Percentiles rank a stretch among this genome's conserved stretches.
These are phyloP conservation scores for Serrognathus titanus DNA, from an alignment of 2,888 invertebrate species.

Conservation along the genomic window DNA sequence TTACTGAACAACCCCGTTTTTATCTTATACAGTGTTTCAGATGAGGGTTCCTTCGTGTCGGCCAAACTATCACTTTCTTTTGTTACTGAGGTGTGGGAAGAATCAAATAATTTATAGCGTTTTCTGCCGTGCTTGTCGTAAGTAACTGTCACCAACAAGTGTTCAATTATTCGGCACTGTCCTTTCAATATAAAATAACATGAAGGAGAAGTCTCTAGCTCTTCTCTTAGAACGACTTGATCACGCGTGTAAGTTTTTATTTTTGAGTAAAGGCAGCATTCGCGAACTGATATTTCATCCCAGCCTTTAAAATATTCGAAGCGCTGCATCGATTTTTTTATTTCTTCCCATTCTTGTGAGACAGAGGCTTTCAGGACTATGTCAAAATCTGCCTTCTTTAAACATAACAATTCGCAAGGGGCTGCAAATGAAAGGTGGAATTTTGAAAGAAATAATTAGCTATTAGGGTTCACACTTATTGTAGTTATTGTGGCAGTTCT, in stretches of 20 bases:
- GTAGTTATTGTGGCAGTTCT: slow-evolving; percentile 61
- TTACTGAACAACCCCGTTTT: no score
- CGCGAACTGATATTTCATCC: slow-evolving; percentile 57
- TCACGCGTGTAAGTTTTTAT: slow-evolving; percentile 55
- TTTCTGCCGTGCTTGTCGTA: slow-evolving; percentile 44
- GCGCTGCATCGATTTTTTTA: slow-evolving; percentile 56
- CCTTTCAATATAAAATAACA: slow-evolving; percentile 59
- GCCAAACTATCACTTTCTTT: slow-evolving; percentile 1
- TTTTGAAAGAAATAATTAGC: not conserved
- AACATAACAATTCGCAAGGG: slow-evolving; percentile 59
- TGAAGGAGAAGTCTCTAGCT: slow-evolving; percentile 45
- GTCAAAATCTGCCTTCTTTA: slow-evolving; percentile 61
- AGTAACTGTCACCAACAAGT: slow-evolving; percentile 50
- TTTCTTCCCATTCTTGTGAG: slow-evolving; percentile 60
- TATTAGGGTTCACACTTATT: slow-evolving; percentile 41
- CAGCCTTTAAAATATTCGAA: slow-evolving; percentile 65
- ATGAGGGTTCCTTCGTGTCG: slow-evolving; percentile 7
- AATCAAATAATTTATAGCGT: slow-evolving; percentile 50
- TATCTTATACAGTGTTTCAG: not conserved
- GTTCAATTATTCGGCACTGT: slow-evolving; percentile 57
- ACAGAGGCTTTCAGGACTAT: slow-evolving; percentile 56
- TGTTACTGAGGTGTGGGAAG: not conserved
- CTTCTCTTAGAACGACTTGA: slow-evolving; percentile 57
- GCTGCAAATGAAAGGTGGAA: slow-evolving; percentile 40
- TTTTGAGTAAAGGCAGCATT: slow-evolving; percentile 65